A percentile compares a stretch with the other conserved stretches of the same genome.
These are phyloP conservation scores for Trissolcus japonicus DNA, from an alignment of 2,888 invertebrate genomes.

Conservation along the genomic window DNA sequence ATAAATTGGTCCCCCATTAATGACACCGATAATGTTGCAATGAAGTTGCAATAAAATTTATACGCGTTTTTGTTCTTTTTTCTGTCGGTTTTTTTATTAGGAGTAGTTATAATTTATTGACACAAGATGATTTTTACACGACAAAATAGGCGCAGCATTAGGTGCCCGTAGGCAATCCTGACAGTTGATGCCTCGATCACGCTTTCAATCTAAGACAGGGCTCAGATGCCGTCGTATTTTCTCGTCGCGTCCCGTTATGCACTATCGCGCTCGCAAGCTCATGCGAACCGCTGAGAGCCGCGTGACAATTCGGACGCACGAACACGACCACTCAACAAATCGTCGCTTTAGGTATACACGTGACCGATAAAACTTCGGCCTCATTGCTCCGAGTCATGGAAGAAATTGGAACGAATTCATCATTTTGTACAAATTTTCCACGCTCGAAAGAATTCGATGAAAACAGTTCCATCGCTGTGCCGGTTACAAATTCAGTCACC, in stretches of 20 bases:
- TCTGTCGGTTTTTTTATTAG: neutral
- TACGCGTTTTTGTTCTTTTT: neutral
- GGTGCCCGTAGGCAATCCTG: conserved; percentile 43
- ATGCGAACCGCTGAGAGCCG: conserved; percentile 46
- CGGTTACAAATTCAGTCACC: too few species aligned
- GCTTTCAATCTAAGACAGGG: conserved; percentile 55
- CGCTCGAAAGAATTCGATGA: too few species aligned
- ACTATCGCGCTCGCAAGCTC: conserved; percentile 33
- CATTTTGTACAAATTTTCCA: conserved; percentile 6
- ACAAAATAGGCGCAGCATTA: conserved; percentile 36
- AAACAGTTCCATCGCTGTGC: too few species aligned
- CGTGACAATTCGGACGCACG: conserved; percentile 45
- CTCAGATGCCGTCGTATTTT: conserved; percentile 51
- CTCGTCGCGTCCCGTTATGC: conserved; percentile 52
- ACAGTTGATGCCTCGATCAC: conserved; percentile 56
- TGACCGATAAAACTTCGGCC: conserved; percentile 22
- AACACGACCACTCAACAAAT: conserved; percentile 30
- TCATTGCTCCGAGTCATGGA: conserved; percentile 18
- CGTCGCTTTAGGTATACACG: conserved; percentile 18
- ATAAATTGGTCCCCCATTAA: conserved; percentile 34
- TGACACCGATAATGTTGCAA: conserved; percentile 36
- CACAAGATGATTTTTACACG: conserved; percentile 37
- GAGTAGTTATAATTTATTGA: too few species aligned
- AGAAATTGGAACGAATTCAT: neutral
- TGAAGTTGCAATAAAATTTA: conserved; percentile 9